Base-by-base conservation (phyloP, 2,888 invertebrate genomes). In the Mongoloraphidia duomilia region DNA sequence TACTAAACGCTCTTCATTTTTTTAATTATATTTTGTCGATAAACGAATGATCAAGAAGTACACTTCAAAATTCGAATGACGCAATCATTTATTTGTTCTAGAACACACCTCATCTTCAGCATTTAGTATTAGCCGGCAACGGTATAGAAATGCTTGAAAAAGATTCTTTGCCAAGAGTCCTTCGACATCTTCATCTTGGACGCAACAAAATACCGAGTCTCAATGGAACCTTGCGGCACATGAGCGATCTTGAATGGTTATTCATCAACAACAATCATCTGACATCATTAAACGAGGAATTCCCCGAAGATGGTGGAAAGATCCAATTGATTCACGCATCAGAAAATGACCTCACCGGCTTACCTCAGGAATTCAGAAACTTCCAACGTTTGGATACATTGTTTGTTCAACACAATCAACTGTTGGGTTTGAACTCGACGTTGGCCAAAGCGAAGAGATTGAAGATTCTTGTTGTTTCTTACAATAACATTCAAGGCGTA, bases 181-280 rank as follows among this genome's bases (percentile, higher is more conserved):
- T 88, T 42, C 75, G 76, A 46, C 80, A 81, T 46, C 67, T 89
- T 9, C 86, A 86, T 62, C 69, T 89, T 49, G 87, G 84, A 1
- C 73, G 82, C 10, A 89, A 90, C 66, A 76, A 80, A 58, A 70
- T 90, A 41, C 76, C 71, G 50, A 74, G 76, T 46, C 65, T 90
- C 47, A 89, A 89, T 61, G 82, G 82, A n/a, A 84, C 86, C 1
- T 65, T 89, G n/a, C 74, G 80, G 52, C 79, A 84, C 50, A 67
- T 89, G 44, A 76, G 79, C 52, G 76, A 82, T 52, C 67, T 90
- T 52, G 80, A 82, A 59, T 85, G 87, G 78, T 72, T 90, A 44
- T 82, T 87, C 57, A 77, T 89, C 45, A 87, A 87, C 61, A 74
- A 79, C 49, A 90, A 90, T 65, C 76, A 82, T 56, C 70, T 90